Base-by-base conservation (phyloP, 2,797 vertebrate genomes). In the Vireo griseus region DNA sequence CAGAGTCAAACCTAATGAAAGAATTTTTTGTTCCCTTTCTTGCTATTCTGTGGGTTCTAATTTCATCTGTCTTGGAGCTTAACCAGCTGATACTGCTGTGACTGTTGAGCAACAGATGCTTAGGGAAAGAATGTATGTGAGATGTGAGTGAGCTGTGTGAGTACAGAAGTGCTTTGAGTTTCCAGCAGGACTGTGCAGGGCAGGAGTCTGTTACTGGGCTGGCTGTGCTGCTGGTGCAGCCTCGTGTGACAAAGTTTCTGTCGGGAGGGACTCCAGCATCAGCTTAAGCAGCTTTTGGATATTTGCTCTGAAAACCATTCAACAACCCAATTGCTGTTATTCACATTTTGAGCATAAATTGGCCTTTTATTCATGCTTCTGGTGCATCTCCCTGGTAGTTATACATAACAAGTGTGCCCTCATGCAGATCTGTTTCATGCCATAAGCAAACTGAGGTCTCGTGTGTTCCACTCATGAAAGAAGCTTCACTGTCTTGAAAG, bases 241-340 rank as follows among this genome's bases (percentile, higher is more conserved):
- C 1, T 15, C 2, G 0, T 47, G 33, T n/a, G 13, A 9, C 66
- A 29, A 0, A 0, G 1, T 20, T 81, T 21, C 24, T 61, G 45
- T 52, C 58, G 73, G 48, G 35, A 42, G 40, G 22, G 25, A 78
- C 16, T 55, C 44, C 33, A 22, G 6, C 48, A 18, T 28, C 39
- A 40, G 2, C 18, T 45, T 39, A 2, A 50, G n/a, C 28, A 88
- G 20, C 37, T 68, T 0, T 13, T 17, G 2, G 25, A 13, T 17
- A n/a, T 67, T 51, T 61, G 13, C 42, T 73, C 44, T 82, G 48
- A 63, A 73, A 66, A 18, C 33, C 55, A 6, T 35, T 87, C 7
- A n/a, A 73, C 40, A 44, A 28, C 6, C 15, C 1, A 2, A 2
- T 33, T 50, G 47, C 18, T 76, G 11, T 51, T 82, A 26, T 26